phyloP scores from a whole-genome alignment of 2,797 vertebrate species.

The Sciurus vulgaris region DNA sequence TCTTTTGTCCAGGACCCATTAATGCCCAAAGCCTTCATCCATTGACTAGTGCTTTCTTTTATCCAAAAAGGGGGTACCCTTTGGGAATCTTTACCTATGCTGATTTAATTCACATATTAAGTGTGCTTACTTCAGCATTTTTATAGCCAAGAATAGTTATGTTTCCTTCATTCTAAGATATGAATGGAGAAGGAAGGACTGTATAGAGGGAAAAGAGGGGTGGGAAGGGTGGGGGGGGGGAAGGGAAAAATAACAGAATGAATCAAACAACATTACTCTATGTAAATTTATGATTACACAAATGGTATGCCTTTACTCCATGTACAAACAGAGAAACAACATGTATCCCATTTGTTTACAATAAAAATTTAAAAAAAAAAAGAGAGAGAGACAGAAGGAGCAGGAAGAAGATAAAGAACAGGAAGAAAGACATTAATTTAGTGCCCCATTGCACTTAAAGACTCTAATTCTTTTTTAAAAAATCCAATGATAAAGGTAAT shows the following conservation, averaged over 20 bases:
- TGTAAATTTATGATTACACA: too few relatives aligned
- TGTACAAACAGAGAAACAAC: too few relatives aligned
- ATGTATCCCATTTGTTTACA: too few relatives aligned
- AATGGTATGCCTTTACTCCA: too few relatives aligned
- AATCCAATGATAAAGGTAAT: slow-evolving; percentile 12
- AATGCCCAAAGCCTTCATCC: neutral
- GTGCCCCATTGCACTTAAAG: neutral
- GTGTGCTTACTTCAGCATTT: neutral
- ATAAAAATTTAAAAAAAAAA: too few relatives aligned
- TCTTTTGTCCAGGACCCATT: neutral
- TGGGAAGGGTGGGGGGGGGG: too few relatives aligned
- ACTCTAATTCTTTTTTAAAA: neutral
- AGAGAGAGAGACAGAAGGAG: too few relatives aligned
- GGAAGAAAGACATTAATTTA: slow-evolving; percentile 12
- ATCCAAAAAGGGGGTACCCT: neutral
- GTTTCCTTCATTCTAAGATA: slow-evolving; percentile 11
- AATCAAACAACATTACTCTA: too few relatives aligned
- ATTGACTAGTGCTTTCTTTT: neutral
- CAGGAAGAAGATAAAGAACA: neutral
- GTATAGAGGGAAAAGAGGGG: neutral
- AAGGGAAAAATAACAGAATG: too few relatives aligned
- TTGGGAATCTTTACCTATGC: neutral
- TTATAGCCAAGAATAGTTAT: neutral
- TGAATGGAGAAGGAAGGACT: too few relatives aligned
- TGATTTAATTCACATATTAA: neutral